Percentiles rank a stretch among this genome's conserved stretches.
These are phyloP conservation scores for Coenonympha glycerion DNA, from an alignment of 2,888 invertebrate genomes.

Conservation along the genomic window DNA sequence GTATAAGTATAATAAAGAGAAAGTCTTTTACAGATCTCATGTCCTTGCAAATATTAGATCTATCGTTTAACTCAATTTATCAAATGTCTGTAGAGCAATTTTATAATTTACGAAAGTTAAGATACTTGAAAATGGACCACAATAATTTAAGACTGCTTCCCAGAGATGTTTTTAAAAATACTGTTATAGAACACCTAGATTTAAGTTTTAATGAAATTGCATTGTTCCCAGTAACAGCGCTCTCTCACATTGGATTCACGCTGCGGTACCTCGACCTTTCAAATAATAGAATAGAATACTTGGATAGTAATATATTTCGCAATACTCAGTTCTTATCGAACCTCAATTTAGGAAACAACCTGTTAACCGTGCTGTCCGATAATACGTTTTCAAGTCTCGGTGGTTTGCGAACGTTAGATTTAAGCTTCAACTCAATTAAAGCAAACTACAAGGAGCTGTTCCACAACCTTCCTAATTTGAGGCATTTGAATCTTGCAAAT, in stretches of 20 bases:
- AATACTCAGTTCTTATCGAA: conserved; percentile 86
- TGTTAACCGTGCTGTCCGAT: conserved; percentile 88
- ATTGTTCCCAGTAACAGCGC: conserved; percentile 85
- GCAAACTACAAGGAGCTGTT: conserved; percentile 92
- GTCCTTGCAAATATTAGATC: conserved; percentile 85
- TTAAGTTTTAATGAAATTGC: conserved; percentile 86
- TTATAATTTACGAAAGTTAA: conserved; percentile 82
- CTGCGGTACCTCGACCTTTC: conserved; percentile 86
- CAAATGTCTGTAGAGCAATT: conserved; percentile 88
- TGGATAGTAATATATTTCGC: conserved; percentile 91
- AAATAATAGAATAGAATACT: conserved; percentile 87
- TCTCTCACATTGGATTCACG: conserved; percentile 87
- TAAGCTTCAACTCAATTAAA: conserved; percentile 86
- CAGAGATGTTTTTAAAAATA: conserved; percentile 86
- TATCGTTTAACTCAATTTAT: conserved; percentile 84
- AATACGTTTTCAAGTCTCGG: conserved; percentile 90
- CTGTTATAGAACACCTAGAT: conserved; percentile 86
- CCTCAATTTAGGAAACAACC: conserved; percentile 86
- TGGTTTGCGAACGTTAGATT: conserved; percentile 84
- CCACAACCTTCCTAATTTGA: conserved; percentile 88
- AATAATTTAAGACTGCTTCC: conserved; percentile 85
- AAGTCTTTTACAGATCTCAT: conserved; percentile 85
- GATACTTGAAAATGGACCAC: conserved; percentile 82
- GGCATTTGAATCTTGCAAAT: conserved; percentile 84
- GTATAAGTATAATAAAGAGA: conserved; percentile 81